A percentile compares a stretch with the other conserved stretches of the same genome.
Conservation (phyloP, 2,888 invertebrate genomes). For the Zele albiditarsus region DNA sequence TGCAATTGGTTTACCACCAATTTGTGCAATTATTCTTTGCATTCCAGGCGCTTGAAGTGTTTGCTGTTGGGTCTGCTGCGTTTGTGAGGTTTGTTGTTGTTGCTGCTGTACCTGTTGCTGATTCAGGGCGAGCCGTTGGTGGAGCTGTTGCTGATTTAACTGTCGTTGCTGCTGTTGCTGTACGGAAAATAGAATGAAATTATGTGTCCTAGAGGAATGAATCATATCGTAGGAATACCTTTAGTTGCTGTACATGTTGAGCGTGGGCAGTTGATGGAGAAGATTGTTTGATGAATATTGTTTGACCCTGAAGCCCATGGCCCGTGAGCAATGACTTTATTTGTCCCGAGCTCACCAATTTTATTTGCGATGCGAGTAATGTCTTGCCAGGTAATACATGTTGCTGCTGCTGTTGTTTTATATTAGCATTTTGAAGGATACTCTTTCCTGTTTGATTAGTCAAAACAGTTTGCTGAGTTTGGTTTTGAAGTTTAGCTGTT, state of each 20-base stretch:
- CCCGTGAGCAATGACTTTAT: constrained; percentile 70
- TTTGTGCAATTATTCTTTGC: constrained; percentile 71
- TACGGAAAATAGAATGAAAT: constrained; percentile 56
- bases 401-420: constrained; percentile 54
- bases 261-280: constrained; percentile 62
- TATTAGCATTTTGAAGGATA: constrained; percentile 33
- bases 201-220: background rate
- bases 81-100: constrained; percentile 52
- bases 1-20: constrained; percentile 71
- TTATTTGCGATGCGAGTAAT: constrained; percentile 69
- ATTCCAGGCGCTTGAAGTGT: constrained; percentile 67
- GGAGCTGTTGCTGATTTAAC: constrained; percentile 54
- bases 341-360: constrained; percentile 69
- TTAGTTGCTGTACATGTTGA: constrained; percentile 61
- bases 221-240: constrained; percentile 49
- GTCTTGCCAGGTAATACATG: constrained; percentile 70
- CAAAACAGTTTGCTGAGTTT: constrained; percentile 51
- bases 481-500: constrained; percentile 68
- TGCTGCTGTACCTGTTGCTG: constrained; percentile 57
- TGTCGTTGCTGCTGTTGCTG: constrained; percentile 62
- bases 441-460: constrained; percentile 54
- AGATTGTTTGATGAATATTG: constrained; percentile 70
- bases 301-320: constrained; percentile 70
- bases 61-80: constrained; percentile 64
- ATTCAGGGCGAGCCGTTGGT: constrained; percentile 17